Evolutionary conservation across 2,888 invertebrate species (phyloP), one percentile per base, ranked within the genome.

Genomic region (Alloplasta piceator): DNA sequence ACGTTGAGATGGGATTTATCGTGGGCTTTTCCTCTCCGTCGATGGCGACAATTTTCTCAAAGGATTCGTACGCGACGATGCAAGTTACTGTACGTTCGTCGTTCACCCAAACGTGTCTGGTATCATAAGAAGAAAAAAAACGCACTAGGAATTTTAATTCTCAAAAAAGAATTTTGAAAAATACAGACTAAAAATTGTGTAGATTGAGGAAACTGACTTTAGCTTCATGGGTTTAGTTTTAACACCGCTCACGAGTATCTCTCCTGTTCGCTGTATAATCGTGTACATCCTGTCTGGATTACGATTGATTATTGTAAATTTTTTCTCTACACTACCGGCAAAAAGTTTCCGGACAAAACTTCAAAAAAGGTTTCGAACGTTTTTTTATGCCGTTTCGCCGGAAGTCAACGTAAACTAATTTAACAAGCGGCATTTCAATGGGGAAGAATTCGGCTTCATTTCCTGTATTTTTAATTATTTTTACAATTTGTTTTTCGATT

Each of bases 61-160:
- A 75, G 9, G 61, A 58, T 14, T 82, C 89, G 56, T 86, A 86
- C 36, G 86, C 80, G 2, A 83, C 73, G 36, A 88, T 81, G 43
- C 86, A 86, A 7, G 86, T 87, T 61, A 87, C 84, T n/a, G 39
- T 74, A 4, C 75, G 71, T 14, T 79, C 85, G 61, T 84, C 84
- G 39, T 78, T 83, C 5, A 87, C 61, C 82, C 86, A 86, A 56
- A 87, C 85, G 36, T 85, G 77, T 72, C 87, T 88, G 46, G n/a
- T 39, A 71, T 39, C 14, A 26, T 52, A 3, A 52, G 6, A 52
- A 52, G n/a, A n/a, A 52, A 52, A 16, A 1, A 43, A 43, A 26
- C 26, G 26, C 26, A 26, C 26, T 26, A 26, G 26, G 1, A 26
- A 26, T 26, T 26, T 26, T 3, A 26, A 26, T 3, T 26, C 43